A percentile compares a stretch with the other conserved stretches of the same genome.
These are phyloP conservation scores for Caenorhabditis doughertyi DNA, from an alignment of 2,888 invertebrate genomes.

Conservation along the genomic window DNA sequence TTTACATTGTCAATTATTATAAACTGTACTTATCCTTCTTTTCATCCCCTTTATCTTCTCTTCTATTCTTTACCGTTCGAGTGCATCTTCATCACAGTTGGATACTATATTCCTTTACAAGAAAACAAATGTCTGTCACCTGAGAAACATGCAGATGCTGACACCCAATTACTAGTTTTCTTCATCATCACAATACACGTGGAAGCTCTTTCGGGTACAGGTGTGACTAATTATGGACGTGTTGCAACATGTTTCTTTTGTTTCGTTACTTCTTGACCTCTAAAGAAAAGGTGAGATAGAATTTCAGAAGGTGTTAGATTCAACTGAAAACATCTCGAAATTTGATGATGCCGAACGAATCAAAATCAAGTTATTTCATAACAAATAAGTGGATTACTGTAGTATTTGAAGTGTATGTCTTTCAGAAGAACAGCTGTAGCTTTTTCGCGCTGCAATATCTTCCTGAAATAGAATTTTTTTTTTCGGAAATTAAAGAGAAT, in stretches of 20 bases:
- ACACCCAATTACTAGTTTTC: slow-evolving; percentile 50
- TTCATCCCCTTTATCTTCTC: background rate
- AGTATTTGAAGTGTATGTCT: background rate
- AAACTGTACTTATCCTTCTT: background rate
- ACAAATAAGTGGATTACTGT: background rate
- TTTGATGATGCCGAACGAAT: background rate
- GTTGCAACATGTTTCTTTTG: slow-evolving; percentile 10
- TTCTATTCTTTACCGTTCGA: slow-evolving; percentile 6
- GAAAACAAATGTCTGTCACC: slow-evolving; percentile 5
- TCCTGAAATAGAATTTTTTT: no score
- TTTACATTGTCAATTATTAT: no score
- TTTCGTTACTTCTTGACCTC: slow-evolving; percentile 21
- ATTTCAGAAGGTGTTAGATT: slow-evolving; percentile 48
- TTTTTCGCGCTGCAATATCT: no score
- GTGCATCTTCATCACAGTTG: slow-evolving; percentile 33
- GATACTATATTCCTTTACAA: background rate
- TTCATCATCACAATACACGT: background rate
- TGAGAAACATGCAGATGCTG: slow-evolving; percentile 31
- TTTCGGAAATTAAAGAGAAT: no score
- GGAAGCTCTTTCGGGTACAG: slow-evolving; percentile 33
- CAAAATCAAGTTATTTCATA: no score
- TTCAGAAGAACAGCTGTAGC: no score
- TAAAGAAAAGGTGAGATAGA: slow-evolving; percentile 1
- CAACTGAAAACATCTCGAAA: slow-evolving; percentile 3
- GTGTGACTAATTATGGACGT: slow-evolving; percentile 37